Percentiles rank a stretch among this genome's conserved stretches.
Evolutionary conservation across 2,113 vertebrate genomes (phyloP).

Genomic region (Lampris megalopsis): DNA sequence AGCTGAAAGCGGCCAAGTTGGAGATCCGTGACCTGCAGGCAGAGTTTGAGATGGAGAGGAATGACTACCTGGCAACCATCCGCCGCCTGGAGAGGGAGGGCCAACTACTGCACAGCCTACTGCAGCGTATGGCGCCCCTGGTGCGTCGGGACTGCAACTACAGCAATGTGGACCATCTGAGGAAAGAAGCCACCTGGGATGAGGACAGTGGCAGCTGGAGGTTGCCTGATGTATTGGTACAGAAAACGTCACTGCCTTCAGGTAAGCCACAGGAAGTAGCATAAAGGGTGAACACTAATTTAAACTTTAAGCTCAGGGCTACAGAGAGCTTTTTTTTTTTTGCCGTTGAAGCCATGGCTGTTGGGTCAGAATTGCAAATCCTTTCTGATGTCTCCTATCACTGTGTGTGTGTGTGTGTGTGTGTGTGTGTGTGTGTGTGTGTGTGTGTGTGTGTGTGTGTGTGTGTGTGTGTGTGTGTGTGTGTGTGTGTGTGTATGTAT

Average conservation of each 20-base stretch:
- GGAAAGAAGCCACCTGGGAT: conserved; percentile 85
- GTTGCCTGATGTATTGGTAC: conserved; percentile 84
- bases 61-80: conserved; percentile 88
- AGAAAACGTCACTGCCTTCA: conserved; percentile 87
- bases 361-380: not conserved
- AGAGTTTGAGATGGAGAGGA: conserved; percentile 89
- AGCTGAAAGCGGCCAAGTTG: conserved; percentile 87
- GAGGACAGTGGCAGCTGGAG: conserved; percentile 87
- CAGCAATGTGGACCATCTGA: conserved; percentile 87
- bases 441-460: not conserved
- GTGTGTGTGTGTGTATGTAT: not conserved
- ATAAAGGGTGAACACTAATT: not conserved
- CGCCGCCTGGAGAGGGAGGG: conserved; percentile 85
- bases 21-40: conserved; percentile 90
- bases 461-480: not conserved
- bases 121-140: conserved; percentile 86
- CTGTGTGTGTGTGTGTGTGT: not conserved
- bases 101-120: conserved; percentile 85
- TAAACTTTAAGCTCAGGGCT: too few species aligned
- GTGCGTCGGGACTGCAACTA: conserved; percentile 89
- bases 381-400: not conserved
- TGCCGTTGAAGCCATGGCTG: not conserved
- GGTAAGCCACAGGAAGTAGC: conserved; percentile 69
- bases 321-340: too few species aligned
- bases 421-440: not conserved